Base-by-base conservation (phyloP, 2,888 invertebrate species). In the Elysia crispata region DNA sequence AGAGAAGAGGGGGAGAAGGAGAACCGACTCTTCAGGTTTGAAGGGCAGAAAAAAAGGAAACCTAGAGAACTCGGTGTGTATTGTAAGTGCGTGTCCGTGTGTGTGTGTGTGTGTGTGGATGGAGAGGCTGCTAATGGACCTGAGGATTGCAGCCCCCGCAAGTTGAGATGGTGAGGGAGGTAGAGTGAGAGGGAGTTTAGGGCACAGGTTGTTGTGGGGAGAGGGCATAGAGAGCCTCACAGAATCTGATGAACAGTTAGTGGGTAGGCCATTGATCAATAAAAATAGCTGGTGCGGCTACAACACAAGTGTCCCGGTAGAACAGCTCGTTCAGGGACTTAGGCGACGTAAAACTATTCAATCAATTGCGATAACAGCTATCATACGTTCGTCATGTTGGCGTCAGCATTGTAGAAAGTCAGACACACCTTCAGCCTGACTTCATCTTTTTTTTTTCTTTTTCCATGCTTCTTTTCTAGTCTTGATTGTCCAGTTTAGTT, bases 101-200 rank as follows among this genome's bases (percentile, higher is more conserved):
- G 60, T 60, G 60, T 60, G 15, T 3, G 15, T 8, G 6, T 60
- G 60, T 8, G 60, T 60, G 15, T 60, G 15, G 6, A 60, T 5
- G 30, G 69, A 31, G 41, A 18, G 69, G 18, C 31, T 18, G 69
- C n/a, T 30, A 60, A 23, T 60, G 41, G 41, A 41, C 41, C 41
- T 41, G 11, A 23, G 70, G 33, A 28, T 28, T 31, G 5, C n/a
- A 33, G 33, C 20, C n/a, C n/a, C n/a, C 11, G 28, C 49, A 72
- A 18, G 28, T 33, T 41, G 57, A 60, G 57, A 60, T 28, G 30
- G 73, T 13, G 33, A 49, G 18, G 25, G 72, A 49, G 72, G 49
- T 33, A 72, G 72, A 25, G 54, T 13, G 73, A 25, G 50, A 73
- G 73, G 30, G 54, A 50, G 73, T 13, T 49, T 50, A 23, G 23